Base-by-base conservation (phyloP, 2,113 vertebrate genomes). In the Malurus alboscapulatus region DNA sequence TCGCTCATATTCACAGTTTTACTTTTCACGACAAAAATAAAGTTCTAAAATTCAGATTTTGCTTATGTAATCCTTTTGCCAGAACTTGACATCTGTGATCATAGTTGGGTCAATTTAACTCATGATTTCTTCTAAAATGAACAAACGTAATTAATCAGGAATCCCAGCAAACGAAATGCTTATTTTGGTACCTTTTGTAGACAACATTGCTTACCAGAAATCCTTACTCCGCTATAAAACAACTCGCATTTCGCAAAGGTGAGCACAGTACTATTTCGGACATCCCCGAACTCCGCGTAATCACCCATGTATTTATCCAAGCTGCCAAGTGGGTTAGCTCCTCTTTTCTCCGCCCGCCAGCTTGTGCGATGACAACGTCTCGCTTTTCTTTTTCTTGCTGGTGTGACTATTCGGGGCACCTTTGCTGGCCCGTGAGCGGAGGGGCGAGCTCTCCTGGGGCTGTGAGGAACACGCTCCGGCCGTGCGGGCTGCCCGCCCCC, bases 371-470 rank as follows among this genome's bases (percentile, higher is more conserved):
- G 42, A 65, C 30, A 54, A 6, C 12, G 6, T 36, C n/a, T 47
- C 15, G 25, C 19, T 40, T 20, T 40, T 21, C 3, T 44, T 66
- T 44, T 53, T 19, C 18, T n/a, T 34, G 62, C 66, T 29, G 53
- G 13, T 8, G 50, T 14, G 36, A 19, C 58, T 14, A 50, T 13
- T 17, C 21, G 14, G 30, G 3, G 21, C 22, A 25, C 16, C 53
- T 76, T 50, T 16, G 30, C 17, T 9, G 47, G 2, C 24, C 2
- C 21, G 3, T 4, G 32, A 32, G 29, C 0, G 40, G 38, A 36
- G 15, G 16, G 38, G 2, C 0, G 0, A 40, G 34, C 7, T 12
- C 9, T 21, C 12, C 36, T 1, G 34, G 8, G 42, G 36, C 79
- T 17, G 16, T 4, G 68, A 18, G 7, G 38, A 17, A 0, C n/a